Evolutionary conservation across 2,113 vertebrate species (phyloP).

Genomic region (Oenanthe oenanthe): DNA sequence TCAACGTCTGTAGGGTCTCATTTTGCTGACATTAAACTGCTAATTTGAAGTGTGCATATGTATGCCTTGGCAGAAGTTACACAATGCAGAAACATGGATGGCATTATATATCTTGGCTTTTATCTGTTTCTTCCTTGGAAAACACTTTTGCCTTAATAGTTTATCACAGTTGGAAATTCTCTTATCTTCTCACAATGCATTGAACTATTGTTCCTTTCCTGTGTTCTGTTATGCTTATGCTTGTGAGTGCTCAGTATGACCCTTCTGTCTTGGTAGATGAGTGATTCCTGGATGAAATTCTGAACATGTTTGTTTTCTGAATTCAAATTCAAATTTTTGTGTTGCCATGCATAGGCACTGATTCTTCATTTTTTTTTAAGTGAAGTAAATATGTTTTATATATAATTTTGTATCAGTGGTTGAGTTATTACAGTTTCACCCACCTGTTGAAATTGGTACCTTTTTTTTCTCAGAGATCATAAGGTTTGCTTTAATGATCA

Average conservation of each 20-base stretch:
- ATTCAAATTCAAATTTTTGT: not conserved
- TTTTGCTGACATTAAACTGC: not conserved
- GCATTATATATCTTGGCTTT: not conserved
- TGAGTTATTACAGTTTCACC: not conserved
- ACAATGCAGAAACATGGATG: not conserved
- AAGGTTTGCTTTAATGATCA: not conserved
- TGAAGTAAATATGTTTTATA: not conserved
- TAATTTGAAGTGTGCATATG: not conserved
- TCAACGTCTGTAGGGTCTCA: not conserved
- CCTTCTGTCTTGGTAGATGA: not conserved
- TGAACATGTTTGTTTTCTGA: not conserved
- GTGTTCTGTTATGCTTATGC: not conserved
- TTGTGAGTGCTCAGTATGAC: not conserved
- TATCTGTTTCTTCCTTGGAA: not conserved
- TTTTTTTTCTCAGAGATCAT: not conserved
- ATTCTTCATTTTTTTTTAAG: not conserved
- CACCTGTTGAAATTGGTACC: not conserved
- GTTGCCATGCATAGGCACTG: not conserved
- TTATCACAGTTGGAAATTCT: not conserved
- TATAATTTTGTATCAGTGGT: not conserved
- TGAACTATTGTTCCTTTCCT: not conserved
- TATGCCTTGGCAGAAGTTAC: not conserved
- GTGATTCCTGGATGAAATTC: not conserved
- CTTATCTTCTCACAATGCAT: not conserved
- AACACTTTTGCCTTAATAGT: not conserved